phyloP scores from a whole-genome alignment of 2,797 vertebrate genomes.

The Jordanella pulchra region DNA sequence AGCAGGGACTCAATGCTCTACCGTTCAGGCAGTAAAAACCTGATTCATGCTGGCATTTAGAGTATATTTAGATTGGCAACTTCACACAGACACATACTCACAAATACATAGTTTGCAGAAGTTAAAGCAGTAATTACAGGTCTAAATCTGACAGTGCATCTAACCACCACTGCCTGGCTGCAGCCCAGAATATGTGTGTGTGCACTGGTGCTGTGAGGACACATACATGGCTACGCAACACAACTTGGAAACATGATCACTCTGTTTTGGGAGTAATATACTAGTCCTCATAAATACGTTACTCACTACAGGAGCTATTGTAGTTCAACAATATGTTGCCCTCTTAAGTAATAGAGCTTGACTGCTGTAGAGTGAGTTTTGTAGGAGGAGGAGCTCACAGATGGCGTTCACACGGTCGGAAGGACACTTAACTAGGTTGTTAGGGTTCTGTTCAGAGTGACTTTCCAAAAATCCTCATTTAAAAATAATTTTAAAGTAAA shows the following conservation, averaged over 20 bases:
- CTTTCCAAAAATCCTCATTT: background rate
- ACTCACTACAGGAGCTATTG: background rate
- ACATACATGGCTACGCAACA: constrained; percentile 9
- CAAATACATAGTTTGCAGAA: constrained; percentile 36
- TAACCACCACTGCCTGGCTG: constrained; percentile 50
- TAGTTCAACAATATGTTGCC: background rate
- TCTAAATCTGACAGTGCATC: constrained; percentile 71
- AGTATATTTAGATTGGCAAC: constrained; percentile 14
- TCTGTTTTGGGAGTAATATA: constrained; percentile 13
- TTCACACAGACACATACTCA: constrained; percentile 32
- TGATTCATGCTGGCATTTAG: constrained; percentile 12
- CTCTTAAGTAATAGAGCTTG: constrained; percentile 1
- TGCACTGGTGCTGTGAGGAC: constrained; percentile 8
- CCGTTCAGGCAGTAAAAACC: constrained; percentile 20
- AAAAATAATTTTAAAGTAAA: background rate
- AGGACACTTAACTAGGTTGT: constrained; percentile 21
- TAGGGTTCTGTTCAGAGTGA: background rate
- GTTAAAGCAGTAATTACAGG: constrained; percentile 60
- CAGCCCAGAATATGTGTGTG: constrained; percentile 37
- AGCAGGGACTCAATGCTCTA: background rate
- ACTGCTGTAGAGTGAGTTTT: constrained; percentile 14
- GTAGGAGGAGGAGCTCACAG: constrained; percentile 38
- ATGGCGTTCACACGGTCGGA: constrained; percentile 43
- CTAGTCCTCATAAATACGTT: background rate
- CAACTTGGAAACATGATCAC: background rate